Conservation (phyloP, 2,113 vertebrate species). For the Zosterops borbonicus region DNA sequence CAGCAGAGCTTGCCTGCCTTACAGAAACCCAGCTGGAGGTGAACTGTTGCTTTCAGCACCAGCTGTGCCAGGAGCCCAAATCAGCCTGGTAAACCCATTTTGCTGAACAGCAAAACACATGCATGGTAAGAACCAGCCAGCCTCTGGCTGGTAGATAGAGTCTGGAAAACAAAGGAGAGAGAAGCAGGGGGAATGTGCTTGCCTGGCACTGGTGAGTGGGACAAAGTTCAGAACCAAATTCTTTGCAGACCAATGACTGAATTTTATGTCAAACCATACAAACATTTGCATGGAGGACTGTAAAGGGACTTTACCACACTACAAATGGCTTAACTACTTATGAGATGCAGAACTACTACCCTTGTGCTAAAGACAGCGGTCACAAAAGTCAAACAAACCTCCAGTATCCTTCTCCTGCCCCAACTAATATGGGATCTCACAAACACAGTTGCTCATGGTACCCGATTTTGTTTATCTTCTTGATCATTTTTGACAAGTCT, state of each 20-base stretch:
- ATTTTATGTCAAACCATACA: not conserved
- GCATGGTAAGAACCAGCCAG: not conserved
- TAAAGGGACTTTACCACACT: not conserved
- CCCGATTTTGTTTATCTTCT: not conserved
- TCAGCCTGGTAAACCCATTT: not conserved
- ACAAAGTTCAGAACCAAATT: not conserved
- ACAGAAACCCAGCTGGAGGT: not conserved
- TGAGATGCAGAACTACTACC: not conserved
- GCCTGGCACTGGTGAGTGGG: not conserved
- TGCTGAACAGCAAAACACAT: not conserved
- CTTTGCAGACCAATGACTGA: not conserved
- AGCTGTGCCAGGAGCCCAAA: not conserved
- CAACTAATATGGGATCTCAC: not conserved
- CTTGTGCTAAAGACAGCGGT: not conserved
- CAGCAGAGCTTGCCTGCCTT: not conserved
- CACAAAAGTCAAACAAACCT: not conserved
- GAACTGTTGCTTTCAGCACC: not conserved
- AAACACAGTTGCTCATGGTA: not conserved
- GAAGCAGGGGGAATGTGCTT: not conserved
- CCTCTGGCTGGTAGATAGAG: not conserved
- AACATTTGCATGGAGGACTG: not conserved
- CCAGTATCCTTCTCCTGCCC: not conserved
- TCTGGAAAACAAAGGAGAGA: not conserved
- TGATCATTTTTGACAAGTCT: not conserved
- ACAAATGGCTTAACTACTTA: not conserved